Base-by-base conservation (phyloP, 2,113 vertebrate species). In the Circaetus gallicus region DNA sequence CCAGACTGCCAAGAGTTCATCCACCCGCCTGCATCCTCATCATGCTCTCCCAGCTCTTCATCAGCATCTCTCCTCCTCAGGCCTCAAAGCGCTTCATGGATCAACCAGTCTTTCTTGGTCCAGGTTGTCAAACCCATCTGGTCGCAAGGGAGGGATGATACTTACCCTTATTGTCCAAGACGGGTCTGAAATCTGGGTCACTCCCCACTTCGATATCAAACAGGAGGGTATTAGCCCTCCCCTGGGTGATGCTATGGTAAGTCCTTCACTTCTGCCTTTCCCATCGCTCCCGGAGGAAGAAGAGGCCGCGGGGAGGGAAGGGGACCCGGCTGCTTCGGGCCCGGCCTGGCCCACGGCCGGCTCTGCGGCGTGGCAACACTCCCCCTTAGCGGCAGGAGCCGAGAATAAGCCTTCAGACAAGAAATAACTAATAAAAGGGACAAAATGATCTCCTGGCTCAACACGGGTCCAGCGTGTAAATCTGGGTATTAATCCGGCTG, bases 71-170 rank as follows among this genome's bases (percentile, higher is more conserved):
- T 10, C 58, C 40, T 76, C 21, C 82, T 16, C 5, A 1, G 4
- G 10, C 50, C 69, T 79, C 53, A 16, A 16, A 36, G 13, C 3
- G 7, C 59, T 83, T 13, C 3, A 0, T 2, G 47, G 42, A 29
- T 7, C 52, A 34, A 2, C 10, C 17, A 2, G 15, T 2, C 34
- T 31, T 50, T 22, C 31, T 16, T 0, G 7, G 10, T 15, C 34
- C 52, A 5, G 0, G 1, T 1, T 7, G 0, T 2, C 69, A 67
- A 7, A 82, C 32, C 49, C 16, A 1, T 0, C 20, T 7, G 16
- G 22, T 6, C 21, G 4, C 49, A n/a, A 21, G 29, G 26, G 22
- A 40, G 52, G 34, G 77, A 28, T 2, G 36, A 9, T 18, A 3
- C 5, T 12, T 5, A 31, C 17, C 11, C 28, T 65, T 5, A 6